phyloP scores from a whole-genome alignment of 2,888 invertebrate species.

The Drosophila nr. perissopoda region DNA sequence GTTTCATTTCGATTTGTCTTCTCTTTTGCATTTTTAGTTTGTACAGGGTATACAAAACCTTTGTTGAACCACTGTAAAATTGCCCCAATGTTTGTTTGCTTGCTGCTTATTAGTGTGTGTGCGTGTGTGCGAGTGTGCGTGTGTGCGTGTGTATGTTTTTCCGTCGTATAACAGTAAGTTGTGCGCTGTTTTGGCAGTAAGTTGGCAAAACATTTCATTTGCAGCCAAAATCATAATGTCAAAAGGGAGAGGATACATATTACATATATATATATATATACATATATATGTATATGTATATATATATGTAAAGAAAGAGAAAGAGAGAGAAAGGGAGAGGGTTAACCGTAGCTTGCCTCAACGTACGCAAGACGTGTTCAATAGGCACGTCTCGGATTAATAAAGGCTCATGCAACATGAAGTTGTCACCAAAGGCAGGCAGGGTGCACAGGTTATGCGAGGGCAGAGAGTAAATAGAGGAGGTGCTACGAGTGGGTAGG shows the following conservation, averaged over 20 bases:
- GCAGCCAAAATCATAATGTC: conserved; percentile 68
- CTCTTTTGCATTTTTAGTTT: not conserved
- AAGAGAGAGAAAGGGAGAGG: not conserved
- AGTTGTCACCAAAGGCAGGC: conserved; percentile 25
- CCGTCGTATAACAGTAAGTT: conserved; percentile 46
- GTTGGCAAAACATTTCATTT: conserved; percentile 78
- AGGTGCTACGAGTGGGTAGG: not conserved
- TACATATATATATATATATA: not conserved
- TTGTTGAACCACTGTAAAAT: conserved; percentile 70
- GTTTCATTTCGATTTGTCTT: not conserved
- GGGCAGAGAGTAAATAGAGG: not conserved
- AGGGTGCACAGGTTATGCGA: too few species aligned
- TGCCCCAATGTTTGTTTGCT: conserved; percentile 71
- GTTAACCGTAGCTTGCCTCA: not conserved
- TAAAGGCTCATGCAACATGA: conserved; percentile 37
- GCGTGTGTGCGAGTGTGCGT: conserved; percentile 7
- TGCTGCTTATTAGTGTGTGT: conserved; percentile 39
- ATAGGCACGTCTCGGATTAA: conserved; percentile 34
- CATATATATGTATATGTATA: not conserved
- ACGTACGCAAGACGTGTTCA: conserved; percentile 20
- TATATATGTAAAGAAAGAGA: not conserved
- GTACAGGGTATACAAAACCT: conserved; percentile 25
- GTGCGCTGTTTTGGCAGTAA: conserved; percentile 74
- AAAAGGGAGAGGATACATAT: not conserved
- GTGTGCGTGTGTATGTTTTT: conserved; percentile 20